Evolutionary conservation across 2,888 invertebrate species (phyloP).

Genomic region (Orthosia gothica): DNA sequence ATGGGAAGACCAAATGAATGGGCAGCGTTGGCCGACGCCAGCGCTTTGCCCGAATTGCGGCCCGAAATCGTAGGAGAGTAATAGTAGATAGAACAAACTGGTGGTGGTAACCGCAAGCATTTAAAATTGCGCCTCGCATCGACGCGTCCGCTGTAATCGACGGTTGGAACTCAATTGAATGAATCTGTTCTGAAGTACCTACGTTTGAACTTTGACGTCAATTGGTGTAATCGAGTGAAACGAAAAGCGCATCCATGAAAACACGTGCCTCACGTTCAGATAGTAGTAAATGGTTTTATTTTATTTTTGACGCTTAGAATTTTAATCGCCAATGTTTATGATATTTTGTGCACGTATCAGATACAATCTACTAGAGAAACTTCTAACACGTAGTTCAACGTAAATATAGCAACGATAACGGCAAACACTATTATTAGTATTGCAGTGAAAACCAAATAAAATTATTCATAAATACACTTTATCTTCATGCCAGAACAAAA

Average conservation of each 20-base stretch:
- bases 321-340: neutral
- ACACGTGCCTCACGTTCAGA: slow-evolving; percentile 15
- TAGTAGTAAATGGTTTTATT: slow-evolving; percentile 27
- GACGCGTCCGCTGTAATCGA: slow-evolving; percentile 71
- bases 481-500: slow-evolving; percentile 30
- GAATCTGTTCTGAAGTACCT: slow-evolving; percentile 70
- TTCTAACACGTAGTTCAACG: neutral
- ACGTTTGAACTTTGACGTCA: slow-evolving; percentile 59
- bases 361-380: slow-evolving; percentile 7
- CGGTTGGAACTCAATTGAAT: slow-evolving; percentile 72
- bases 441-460: slow-evolving; percentile 37
- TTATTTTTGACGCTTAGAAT: neutral
- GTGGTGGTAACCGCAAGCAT: slow-evolving; percentile 77
- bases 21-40: slow-evolving; percentile 76
- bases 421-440: too few relatives aligned
- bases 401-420: too few relatives aligned
- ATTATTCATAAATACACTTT: slow-evolving; percentile 45
- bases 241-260: slow-evolving; percentile 34
- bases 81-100: slow-evolving; percentile 75
- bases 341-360: slow-evolving; percentile 19
- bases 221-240: slow-evolving; percentile 48
- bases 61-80: slow-evolving; percentile 72
- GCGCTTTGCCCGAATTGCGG: slow-evolving; percentile 74
- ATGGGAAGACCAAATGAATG: slow-evolving; percentile 89
- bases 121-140: slow-evolving; percentile 80